These are phyloP conservation scores for Gymnothorax reevesii DNA, from an alignment of 2,797 vertebrate species.

Conservation along the genomic window DNA sequence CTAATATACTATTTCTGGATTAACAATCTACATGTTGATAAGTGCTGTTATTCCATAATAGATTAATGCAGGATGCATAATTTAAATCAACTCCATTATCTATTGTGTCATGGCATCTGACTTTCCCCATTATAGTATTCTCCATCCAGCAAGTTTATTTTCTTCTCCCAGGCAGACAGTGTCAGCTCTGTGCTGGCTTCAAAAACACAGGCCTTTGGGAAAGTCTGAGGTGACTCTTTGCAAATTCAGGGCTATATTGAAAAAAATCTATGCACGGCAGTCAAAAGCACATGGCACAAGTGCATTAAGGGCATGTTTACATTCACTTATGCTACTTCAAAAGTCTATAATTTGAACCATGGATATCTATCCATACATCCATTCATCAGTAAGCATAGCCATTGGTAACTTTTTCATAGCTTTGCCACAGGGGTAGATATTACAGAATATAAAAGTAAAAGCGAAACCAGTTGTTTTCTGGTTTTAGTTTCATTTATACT, in stretches of 20 bases:
- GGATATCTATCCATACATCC: no score
- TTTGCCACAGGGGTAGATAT: no score
- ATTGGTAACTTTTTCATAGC: no score
- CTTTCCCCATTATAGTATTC: neutral
- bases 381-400: no score
- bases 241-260: neutral
- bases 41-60: constrained; percentile 1
- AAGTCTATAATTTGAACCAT: no score
- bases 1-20: neutral
- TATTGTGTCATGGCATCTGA: neutral
- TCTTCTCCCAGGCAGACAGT: neutral
- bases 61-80: neutral
- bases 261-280: no score
- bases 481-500: no score
- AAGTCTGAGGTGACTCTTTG: neutral
- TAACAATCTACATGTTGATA: neutral
- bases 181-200: neutral
- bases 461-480: no score
- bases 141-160: neutral
- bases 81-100: neutral
- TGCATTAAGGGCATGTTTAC: no score
- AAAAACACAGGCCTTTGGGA: neutral
- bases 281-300: no score
- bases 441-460: no score
- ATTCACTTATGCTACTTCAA: no score